phyloP scores from a whole-genome alignment of 2,113 vertebrate genomes.

The Melanostigma gelatinosum region DNA sequence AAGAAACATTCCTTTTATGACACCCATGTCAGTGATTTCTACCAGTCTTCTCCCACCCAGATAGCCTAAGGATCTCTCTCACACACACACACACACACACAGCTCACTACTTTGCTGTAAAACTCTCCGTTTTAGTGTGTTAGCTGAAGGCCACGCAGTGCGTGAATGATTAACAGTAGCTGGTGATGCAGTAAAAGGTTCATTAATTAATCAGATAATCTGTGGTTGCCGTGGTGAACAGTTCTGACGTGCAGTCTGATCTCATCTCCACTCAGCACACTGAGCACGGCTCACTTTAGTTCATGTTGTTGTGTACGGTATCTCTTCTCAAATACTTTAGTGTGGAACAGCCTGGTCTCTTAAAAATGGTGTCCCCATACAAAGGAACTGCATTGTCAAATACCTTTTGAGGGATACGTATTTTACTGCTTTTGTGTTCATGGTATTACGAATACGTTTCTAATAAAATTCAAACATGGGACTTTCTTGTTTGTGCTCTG shows the following conservation, averaged over 20 bases:
- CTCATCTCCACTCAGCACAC: conserved; percentile 31
- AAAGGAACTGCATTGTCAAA: not conserved
- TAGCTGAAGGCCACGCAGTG: conserved; percentile 51
- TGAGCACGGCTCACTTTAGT: not conserved
- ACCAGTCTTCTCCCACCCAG: conserved; percentile 10
- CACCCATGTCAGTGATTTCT: conserved; percentile 58
- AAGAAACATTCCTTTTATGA: conserved; percentile 48
- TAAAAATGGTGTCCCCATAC: not conserved
- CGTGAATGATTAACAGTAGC: conserved; percentile 43
- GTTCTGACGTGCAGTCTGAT: conserved; percentile 60
- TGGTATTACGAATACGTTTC: not conserved
- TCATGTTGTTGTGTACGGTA: not conserved
- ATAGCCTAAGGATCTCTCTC: conserved; percentile 11
- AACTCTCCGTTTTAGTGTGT: conserved; percentile 21
- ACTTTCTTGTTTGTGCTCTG: not conserved
- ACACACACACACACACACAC: conserved; percentile 21
- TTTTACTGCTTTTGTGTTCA: not conserved
- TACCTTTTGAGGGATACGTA: not conserved
- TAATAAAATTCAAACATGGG: not conserved
- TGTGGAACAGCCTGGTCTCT: not conserved
- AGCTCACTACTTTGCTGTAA: conserved; percentile 5
- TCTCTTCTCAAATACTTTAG: not conserved
- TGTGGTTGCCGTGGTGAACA: conserved; percentile 54
- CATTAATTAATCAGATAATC: conserved; percentile 74
- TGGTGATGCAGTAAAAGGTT: conserved; percentile 68